phyloP scores from a whole-genome alignment of 2,888 invertebrate species.

The Lepidochrysops patricia region DNA sequence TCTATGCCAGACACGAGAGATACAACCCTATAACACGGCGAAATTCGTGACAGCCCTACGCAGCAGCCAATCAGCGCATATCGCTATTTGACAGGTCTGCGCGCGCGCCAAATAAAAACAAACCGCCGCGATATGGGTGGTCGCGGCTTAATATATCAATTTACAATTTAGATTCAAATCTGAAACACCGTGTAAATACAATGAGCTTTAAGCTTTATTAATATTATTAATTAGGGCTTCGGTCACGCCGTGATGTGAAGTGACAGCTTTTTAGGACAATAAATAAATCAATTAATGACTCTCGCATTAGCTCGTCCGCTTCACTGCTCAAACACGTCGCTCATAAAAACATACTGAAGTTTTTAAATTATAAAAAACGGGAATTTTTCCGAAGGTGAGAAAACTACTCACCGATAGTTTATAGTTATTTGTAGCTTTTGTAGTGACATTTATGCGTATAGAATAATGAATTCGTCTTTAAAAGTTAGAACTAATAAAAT shows the following conservation, averaged over 20 bases:
- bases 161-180: constrained; percentile 48
- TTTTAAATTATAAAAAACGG: neutral
- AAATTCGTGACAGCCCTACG: constrained; percentile 39
- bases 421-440: neutral
- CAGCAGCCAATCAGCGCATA: constrained; percentile 40
- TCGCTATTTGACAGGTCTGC: constrained; percentile 16
- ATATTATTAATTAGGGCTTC: constrained; percentile 1
- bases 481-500: neutral
- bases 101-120: constrained; percentile 41
- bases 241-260: constrained; percentile 4
- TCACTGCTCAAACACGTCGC: neutral
- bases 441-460: neutral
- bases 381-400: neutral
- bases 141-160: constrained; percentile 55
- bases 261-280: constrained; percentile 2
- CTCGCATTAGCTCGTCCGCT: neutral
- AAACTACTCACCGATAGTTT: neutral
- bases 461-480: neutral
- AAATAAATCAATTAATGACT: neutral
- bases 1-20: neutral
- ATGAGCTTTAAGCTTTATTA: constrained; percentile 12
- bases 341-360: neutral
- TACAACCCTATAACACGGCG: neutral
- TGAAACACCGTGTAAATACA: constrained; percentile 25
- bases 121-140: constrained; percentile 47